phyloP scores from a whole-genome alignment of 2,888 invertebrate genomes.

The Hirtodrosophila cameraria region DNA sequence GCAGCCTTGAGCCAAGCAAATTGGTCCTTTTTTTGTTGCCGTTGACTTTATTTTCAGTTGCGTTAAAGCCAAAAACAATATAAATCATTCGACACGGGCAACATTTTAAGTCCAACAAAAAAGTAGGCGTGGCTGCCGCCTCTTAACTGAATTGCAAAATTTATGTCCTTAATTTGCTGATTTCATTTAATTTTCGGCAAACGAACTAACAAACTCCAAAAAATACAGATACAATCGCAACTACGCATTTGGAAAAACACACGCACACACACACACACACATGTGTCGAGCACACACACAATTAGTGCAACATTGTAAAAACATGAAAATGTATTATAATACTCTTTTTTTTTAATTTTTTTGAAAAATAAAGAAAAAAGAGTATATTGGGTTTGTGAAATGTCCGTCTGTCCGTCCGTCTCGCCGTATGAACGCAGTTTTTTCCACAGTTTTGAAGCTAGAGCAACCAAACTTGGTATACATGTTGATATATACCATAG shows the following conservation, averaged over 20 bases:
- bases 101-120: too few relatives aligned
- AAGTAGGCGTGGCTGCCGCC: slow-evolving; percentile 11
- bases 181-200: slow-evolving; percentile 44
- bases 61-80: slow-evolving; percentile 14
- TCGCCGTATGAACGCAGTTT: too few relatives aligned
- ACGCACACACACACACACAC: slow-evolving; percentile 2
- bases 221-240: slow-evolving; percentile 27
- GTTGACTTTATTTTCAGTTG: slow-evolving; percentile 11
- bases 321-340: slow-evolving; percentile 1
- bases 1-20: slow-evolving; percentile 2
- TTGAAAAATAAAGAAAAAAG: too few relatives aligned
- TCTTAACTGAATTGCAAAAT: slow-evolving; percentile 28
- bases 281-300: slow-evolving; percentile 6
- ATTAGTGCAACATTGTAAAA: slow-evolving; percentile 32
- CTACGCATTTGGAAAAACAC: slow-evolving; percentile 5
- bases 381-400: too few relatives aligned
- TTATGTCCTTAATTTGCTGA: slow-evolving; percentile 43
- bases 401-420: too few relatives aligned
- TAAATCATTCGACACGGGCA: slow-evolving; percentile 27
- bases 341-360: too few relatives aligned
- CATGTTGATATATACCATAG: too few relatives aligned
- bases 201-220: slow-evolving; percentile 4
- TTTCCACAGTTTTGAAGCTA: too few relatives aligned
- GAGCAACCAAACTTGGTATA: too few relatives aligned
- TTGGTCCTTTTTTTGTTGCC: slow-evolving; percentile 12